phyloP scores from a whole-genome alignment of 2,888 invertebrate species.

The Apodemia zela region DNA sequence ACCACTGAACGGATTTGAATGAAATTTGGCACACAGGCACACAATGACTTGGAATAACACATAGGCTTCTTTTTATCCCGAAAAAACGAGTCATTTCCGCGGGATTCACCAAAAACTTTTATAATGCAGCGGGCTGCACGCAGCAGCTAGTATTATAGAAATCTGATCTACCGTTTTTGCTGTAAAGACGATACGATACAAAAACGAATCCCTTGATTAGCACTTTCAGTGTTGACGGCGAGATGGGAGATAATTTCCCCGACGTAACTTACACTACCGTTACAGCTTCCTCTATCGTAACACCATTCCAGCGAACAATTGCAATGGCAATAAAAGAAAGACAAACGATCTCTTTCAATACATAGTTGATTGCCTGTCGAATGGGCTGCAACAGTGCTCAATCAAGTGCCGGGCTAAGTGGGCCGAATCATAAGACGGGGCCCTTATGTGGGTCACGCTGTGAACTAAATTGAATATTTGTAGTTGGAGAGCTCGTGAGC shows the following conservation, averaged over 20 bases:
- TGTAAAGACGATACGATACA: background rate
- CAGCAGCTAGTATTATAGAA: too few relatives aligned
- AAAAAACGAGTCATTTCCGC: too few relatives aligned
- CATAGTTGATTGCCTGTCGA: slow-evolving; percentile 50
- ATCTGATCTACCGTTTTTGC: background rate
- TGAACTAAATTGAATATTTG: slow-evolving; percentile 23
- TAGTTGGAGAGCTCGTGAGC: slow-evolving; percentile 6
- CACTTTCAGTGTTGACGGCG: background rate
- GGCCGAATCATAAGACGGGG: slow-evolving; percentile 30
- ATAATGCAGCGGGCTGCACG: too few relatives aligned
- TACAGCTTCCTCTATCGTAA: slow-evolving; percentile 36
- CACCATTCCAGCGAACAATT: slow-evolving; percentile 43
- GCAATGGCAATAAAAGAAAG: slow-evolving; percentile 49
- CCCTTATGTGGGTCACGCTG: slow-evolving; percentile 32
- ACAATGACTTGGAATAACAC: too few relatives aligned
- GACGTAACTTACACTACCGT: slow-evolving; percentile 37
- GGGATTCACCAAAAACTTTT: too few relatives aligned
- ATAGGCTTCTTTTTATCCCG: too few relatives aligned
- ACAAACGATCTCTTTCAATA: slow-evolving; percentile 52
- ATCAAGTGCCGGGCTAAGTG: slow-evolving; percentile 30
- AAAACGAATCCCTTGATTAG: too few relatives aligned
- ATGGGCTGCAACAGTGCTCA: slow-evolving; percentile 32
- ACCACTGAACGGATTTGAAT: too few relatives aligned
- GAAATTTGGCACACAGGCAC: too few relatives aligned
- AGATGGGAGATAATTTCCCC: background rate